phyloP scores from a whole-genome alignment of 2,113 vertebrate species.

The Xenotilapia longispinis region DNA sequence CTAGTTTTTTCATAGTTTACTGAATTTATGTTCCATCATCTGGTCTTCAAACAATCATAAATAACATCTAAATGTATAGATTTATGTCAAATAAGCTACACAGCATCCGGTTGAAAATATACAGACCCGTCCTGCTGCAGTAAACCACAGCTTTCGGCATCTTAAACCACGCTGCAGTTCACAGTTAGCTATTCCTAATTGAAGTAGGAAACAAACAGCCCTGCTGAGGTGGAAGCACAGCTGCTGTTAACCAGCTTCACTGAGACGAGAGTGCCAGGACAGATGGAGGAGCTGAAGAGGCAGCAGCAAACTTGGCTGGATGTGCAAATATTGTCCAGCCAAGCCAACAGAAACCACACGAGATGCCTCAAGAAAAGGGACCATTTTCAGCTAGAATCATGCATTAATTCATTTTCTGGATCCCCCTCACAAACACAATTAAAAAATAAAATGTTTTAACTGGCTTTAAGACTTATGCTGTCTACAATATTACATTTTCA shows the following conservation, averaged over 20 bases:
- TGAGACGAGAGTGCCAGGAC: background rate
- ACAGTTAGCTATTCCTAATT: background rate
- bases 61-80: background rate
- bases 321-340: background rate
- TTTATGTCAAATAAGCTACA: background rate
- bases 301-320: background rate
- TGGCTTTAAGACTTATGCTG: background rate
- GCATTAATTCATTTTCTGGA: background rate
- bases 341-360: background rate
- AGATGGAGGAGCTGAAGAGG: background rate
- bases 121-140: background rate
- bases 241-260: background rate
- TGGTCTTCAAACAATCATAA: fast-evolving
- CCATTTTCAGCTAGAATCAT: fast-evolving
- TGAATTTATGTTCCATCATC: background rate
- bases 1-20: background rate
- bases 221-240: background rate
- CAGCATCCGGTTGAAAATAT: background rate
- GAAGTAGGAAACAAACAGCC: background rate
- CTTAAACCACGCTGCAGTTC: background rate
- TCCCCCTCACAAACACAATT: background rate
- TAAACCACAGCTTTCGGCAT: fast-evolving
- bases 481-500: background rate
- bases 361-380: background rate
- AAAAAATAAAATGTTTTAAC: fast-evolving